Percentiles rank a stretch among this genome's conserved stretches.
phyloP scores from a whole-genome alignment of 2,797 vertebrate species.

The Zenarchopterus dispar region DNA sequence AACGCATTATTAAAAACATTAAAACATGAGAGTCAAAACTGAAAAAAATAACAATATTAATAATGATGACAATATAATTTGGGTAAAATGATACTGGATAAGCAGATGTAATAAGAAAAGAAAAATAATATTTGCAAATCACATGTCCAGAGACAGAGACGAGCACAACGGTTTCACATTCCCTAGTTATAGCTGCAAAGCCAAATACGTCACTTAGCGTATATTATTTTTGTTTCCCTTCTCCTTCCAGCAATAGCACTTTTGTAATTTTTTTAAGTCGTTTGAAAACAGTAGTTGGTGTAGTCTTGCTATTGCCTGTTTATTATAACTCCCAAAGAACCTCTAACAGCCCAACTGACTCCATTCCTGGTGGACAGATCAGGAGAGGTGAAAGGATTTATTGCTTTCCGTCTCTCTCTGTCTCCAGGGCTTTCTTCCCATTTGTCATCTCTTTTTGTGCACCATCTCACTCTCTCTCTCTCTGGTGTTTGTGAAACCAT shows the following conservation, averaged over 20 bases:
- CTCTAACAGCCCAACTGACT: conserved; percentile 51
- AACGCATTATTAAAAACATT: no score
- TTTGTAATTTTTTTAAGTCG: conserved; percentile 54
- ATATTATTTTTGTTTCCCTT: conserved; percentile 34
- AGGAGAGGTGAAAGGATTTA: conserved; percentile 52
- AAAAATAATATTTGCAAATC: not conserved
- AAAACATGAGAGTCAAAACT: no score
- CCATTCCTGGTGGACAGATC: conserved; percentile 26
- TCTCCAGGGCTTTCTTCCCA: conserved; percentile 30
- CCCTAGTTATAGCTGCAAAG: conserved; percentile 6
- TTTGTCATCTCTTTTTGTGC: conserved; percentile 12
- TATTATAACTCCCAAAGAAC: conserved; percentile 53
- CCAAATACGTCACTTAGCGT: conserved; percentile 9
- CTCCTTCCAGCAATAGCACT: conserved; percentile 49
- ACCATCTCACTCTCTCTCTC: conserved; percentile 14
- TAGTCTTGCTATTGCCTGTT: conserved; percentile 48
- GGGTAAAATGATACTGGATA: not conserved
- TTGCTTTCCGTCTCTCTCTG: conserved; percentile 45
- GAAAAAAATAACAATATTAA: no score
- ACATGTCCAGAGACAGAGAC: not conserved
- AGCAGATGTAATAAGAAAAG: not conserved
- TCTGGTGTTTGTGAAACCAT: conserved; percentile 1
- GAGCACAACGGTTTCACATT: not conserved
- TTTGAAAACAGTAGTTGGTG: conserved; percentile 30
- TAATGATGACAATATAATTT: not conserved